A percentile compares a stretch with the other conserved stretches of the same genome.
phyloP scores from a whole-genome alignment of 2,113 vertebrate species.

The Psilopogon haemacephalus region DNA sequence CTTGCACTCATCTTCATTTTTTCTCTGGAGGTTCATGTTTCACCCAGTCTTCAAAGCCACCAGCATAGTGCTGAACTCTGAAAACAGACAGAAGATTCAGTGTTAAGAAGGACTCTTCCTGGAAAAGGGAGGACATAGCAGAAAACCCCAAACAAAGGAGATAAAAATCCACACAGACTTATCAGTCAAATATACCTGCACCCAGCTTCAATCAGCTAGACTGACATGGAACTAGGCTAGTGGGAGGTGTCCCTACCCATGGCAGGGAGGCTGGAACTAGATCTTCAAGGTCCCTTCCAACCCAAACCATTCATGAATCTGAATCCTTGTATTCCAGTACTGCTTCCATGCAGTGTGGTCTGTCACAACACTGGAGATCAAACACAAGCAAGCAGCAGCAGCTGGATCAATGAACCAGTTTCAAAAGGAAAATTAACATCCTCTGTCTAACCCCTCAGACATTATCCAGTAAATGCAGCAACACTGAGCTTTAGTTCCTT shows the following conservation, averaged over 20 bases:
- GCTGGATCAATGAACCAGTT: not conserved
- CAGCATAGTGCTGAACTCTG: conserved; percentile 85
- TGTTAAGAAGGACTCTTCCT: not conserved
- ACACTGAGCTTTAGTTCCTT: not conserved
- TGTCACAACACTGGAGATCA: not conserved
- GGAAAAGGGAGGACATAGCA: not conserved
- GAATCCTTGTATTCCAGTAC: not conserved
- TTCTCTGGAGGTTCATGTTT: conserved; percentile 76
- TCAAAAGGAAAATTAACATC: not conserved
- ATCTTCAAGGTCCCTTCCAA: too few relatives aligned
- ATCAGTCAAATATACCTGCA: not conserved
- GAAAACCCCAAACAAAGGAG: not conserved
- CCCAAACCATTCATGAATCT: too few relatives aligned
- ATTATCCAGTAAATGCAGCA: not conserved
- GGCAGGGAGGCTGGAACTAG: too few relatives aligned
- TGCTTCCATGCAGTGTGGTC: not conserved
- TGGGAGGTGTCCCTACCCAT: too few relatives aligned
- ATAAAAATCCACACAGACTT: not conserved
- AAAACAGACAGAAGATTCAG: conserved; percentile 40
- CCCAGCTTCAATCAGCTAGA: not conserved
- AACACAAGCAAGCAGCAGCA: not conserved
- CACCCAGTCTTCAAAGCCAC: conserved; percentile 92
- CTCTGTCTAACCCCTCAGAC: not conserved
- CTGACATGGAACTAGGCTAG: too few relatives aligned
- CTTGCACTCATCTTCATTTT: conserved; percentile 40